phyloP scores from a whole-genome alignment of 2,888 invertebrate species.

The Apotomis betuletana region DNA sequence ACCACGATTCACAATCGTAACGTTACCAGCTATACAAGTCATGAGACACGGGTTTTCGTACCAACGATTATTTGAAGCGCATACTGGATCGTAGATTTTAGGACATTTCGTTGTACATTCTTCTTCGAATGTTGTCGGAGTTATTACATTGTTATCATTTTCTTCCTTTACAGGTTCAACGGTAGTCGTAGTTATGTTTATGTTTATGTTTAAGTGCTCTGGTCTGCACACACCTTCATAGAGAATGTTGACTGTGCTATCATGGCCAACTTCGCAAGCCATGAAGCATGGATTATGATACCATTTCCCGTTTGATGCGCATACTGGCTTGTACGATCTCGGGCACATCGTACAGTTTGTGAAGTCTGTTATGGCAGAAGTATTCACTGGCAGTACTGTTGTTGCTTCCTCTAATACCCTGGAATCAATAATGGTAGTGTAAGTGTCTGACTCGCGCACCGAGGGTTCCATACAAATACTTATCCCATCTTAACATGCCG shows the following conservation, averaged over 20 bases:
- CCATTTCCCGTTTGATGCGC: conserved; percentile 16
- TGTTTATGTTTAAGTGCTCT: not conserved
- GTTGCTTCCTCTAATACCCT: not conserved
- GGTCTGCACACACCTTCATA: conserved; percentile 6
- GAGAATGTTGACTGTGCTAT: not conserved
- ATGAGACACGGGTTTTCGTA: not conserved
- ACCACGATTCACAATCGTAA: not conserved
- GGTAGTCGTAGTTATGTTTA: not conserved
- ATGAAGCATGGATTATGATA: conserved; percentile 18
- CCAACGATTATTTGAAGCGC: not conserved
- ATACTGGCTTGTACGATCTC: not conserved
- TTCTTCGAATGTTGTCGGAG: not conserved
- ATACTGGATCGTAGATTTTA: not conserved
- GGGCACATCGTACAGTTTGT: conserved; percentile 26
- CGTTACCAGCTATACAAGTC: not conserved
- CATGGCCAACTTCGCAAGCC: conserved; percentile 6
- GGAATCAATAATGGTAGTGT: not conserved
- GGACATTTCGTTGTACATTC: not conserved
- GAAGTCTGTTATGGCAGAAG: not conserved
- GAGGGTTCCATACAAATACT: too few relatives aligned
- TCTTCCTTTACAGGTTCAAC: not conserved
- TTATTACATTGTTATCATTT: not conserved
- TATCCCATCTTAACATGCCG: too few relatives aligned
- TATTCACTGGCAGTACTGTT: not conserved
- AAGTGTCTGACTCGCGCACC: too few relatives aligned